Evolutionary conservation across 1,140 invertebrate genomes (phyloP), one percentile per base, ranked within the genome.

Genomic region (Helicoverpa armigera): DNA sequence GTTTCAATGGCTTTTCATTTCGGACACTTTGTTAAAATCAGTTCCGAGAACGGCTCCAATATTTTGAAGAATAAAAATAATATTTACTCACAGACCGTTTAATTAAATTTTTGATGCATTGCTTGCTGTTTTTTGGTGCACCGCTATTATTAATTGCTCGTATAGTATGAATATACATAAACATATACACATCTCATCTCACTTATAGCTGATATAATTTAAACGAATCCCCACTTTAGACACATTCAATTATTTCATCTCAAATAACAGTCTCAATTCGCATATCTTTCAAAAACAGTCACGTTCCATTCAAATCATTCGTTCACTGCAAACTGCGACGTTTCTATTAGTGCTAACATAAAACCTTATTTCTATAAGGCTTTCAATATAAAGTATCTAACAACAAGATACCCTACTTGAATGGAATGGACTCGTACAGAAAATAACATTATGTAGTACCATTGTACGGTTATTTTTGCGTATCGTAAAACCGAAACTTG

Each of bases 401-500:
- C 14, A 16, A 69, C 50, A 29, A 29, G 51, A 76, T 76, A 51
- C n/a, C 16, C 14, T 60, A 48, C 58, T 58, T 75, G 54, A 14
- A 13, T 9, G 3, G 58, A 75, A 75, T 75, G 53, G 73, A 63
- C 43, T 76, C 29, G 35, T 3, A 18, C 2, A 50, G 79, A 63
- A 53, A 80, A 74, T 56, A 80, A 51, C 70, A 63, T 80, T 73
- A 74, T 43, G 56, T 31, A 51, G 51, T 74, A 63, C 70, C 72
- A 53, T 76, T 81, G 51, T 74, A 63, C 79, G 63, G 61, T 81
- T 81, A 81, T 69, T 76, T 74, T 69, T 60, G 78, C 58, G 56
- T 72, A 80, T 87, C 82, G 81, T 85, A 87, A 88, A 88, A 84
- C 82, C 69, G 72, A 83, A 82, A 86, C 80, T 81, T 84, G 85